Evolutionary conservation across 1,140 invertebrate species (phyloP).

Genomic region (Ceratosolen solmsi): DNA sequence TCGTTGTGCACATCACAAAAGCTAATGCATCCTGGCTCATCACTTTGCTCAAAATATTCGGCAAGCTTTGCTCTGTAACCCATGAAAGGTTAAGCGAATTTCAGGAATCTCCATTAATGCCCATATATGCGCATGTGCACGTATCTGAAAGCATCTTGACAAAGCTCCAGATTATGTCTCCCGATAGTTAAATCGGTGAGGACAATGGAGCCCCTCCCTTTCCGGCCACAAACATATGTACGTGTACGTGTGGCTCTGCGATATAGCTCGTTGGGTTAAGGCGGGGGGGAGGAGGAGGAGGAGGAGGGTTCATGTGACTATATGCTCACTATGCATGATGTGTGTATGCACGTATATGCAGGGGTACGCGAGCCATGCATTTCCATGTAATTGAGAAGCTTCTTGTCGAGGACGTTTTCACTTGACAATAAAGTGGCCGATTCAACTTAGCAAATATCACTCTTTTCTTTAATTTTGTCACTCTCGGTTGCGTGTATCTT

Average conservation of each 20-base stretch:
- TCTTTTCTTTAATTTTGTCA: slow-evolving; percentile 15
- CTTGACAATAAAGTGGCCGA: neutral
- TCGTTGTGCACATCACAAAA: too few species aligned
- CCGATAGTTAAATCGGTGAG: slow-evolving; percentile 25
- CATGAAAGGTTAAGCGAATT: neutral
- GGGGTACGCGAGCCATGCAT: too few species aligned
- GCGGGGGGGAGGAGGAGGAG: too few species aligned
- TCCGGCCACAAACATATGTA: neutral
- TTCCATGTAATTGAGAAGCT: neutral
- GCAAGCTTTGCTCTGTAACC: neutral
- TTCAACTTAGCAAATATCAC: neutral
- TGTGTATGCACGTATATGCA: too few species aligned
- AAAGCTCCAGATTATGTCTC: slow-evolving; percentile 13
- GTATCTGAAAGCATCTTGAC: neutral
- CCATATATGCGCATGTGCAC: neutral
- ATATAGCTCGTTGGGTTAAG: too few species aligned
- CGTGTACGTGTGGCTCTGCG: neutral
- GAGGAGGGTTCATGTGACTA: too few species aligned
- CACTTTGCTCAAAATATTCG: neutral
- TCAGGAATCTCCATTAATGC: neutral
- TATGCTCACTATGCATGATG: too few species aligned
- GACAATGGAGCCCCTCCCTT: neutral
- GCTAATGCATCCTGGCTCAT: too few species aligned
- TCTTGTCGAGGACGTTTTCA: neutral
- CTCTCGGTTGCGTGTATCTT: too few species aligned